Evolutionary conservation across 2,797 vertebrate species (phyloP), one percentile per base, ranked within the genome.

Genomic region (Thripadectes ignobilis): DNA sequence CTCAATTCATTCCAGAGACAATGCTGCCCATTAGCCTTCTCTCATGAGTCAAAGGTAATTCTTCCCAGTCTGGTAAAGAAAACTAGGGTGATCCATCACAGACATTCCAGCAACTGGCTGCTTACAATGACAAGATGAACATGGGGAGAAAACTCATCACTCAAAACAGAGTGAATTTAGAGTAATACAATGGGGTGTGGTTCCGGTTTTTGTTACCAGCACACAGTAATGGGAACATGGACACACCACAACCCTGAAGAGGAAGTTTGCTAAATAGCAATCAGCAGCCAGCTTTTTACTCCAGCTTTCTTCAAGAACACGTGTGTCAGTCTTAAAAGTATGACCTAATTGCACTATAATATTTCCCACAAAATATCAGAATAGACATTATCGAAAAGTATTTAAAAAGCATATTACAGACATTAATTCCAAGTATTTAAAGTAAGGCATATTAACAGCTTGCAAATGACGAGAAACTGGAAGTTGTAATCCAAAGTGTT

Each of bases 151-250:
- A 91, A 61, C 21, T 26, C 49, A 85, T 14, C n/a, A 58, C 30
- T 71, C 20, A 23, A 65, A 52, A 51, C 0, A 57, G 12, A 89
- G 46, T 65, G 81, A 80, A 89, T 86, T 84, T 36, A 74, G 68
- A 93, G 75, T 20, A 89, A 83, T 77, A 83, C 72, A 94, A 61
- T 23, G 46, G 84, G 84, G 68, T 45, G 72, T 39, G 92, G 93
- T 92, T 93, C 92, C 11, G 13, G n/a, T 73, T 85, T 96, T 94
- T 96, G 86, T 96, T 92, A 85, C 5, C 2, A 9, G 61, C 57
- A 32, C 16, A 30, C 1, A 54, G 57, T 27, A 92, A 65, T 61
- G 59, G 59, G 81, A 93, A 85, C 75, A 85, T 0, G 0, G 49
- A 88, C 78, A 62, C 84, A 85, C 52, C 92, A 88, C 46, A 93